Base-by-base conservation (phyloP, 2,113 vertebrate species). In the Heptranchias perlo region DNA sequence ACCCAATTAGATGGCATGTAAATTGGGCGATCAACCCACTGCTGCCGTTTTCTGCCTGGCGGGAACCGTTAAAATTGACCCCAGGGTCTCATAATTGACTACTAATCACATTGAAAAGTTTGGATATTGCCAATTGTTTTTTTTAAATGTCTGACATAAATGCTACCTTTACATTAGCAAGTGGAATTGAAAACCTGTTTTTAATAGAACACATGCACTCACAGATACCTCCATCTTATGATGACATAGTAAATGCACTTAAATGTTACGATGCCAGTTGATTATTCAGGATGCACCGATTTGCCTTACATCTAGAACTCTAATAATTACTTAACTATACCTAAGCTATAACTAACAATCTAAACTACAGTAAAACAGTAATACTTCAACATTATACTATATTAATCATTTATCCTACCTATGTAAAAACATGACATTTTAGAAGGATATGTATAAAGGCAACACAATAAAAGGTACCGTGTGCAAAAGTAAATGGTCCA, bases 381-480 rank as follows among this genome's bases (percentile, higher is more conserved):
- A 95, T 95, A 95, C 28, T 69, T 95, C 64, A 95, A 95, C 94
- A 95, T 73, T 69, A 73, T 73, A 95, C 94, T 95, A 95, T 47
- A 95, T 95, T 94, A 95, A 69, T 95, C 13, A 44, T 49, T 69
- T 69, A 58, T 52, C 54, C 87, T 35, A 49, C 4, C 47, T 69
- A 95, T 31, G 64, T 69, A 69, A 95, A 95, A 95, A 95, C 44
- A 31, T 52, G 94, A 69, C 94, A 95, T 69, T 69, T 73, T 69
- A 49, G 58, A 93, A 93, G 44, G 65, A 69, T 69, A 95, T 52
- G 64, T 95, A 95, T 95, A 69, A 95, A 95, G 64, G 94, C 94
- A 69, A 95, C 47, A 95, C 94, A 67, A 95, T 49, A 93, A 52
- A 93, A 94, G 39, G 16, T 95, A 95, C 64, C 35, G 65, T 95